Conservation (phyloP, 2,797 vertebrate species). For the Sebastes jordani region DNA sequence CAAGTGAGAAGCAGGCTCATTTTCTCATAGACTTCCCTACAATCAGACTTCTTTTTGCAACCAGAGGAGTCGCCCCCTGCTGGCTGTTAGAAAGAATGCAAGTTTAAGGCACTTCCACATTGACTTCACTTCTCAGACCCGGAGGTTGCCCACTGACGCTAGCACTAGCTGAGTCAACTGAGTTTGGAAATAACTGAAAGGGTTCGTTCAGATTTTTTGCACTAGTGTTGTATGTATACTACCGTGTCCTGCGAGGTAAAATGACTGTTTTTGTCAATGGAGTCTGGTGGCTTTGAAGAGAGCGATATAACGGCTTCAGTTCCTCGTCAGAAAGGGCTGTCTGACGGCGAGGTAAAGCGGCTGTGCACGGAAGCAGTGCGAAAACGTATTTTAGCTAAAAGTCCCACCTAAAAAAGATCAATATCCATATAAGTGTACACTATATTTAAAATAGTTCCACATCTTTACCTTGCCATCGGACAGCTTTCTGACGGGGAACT, state of each 20-base stretch:
- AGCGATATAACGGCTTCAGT: not conserved
- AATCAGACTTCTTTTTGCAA: no score
- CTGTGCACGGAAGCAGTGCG: fast-evolving
- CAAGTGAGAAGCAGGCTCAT: no score
- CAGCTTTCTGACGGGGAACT: no score
- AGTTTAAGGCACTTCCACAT: no score
- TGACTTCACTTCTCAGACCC: no score
- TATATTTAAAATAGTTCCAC: no score
- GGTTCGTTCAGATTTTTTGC: fast-evolving
- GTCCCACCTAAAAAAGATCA: not conserved
- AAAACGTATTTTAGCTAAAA: not conserved
- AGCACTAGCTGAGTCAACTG: not conserved
- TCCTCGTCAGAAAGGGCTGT: not conserved
- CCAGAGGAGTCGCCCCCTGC: no score
- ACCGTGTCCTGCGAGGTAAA: not conserved
- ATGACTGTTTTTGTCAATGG: not conserved
- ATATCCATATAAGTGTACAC: not conserved
- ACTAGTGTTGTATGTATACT: not conserved
- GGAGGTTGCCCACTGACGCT: not conserved
- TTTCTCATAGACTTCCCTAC: fast-evolving
- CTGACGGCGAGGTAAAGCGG: no score
- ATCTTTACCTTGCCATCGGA: no score
- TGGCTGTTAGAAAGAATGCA: no score
- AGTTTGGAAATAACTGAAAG: not conserved
- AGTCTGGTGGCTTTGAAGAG: not conserved